Base-by-base conservation (phyloP, 2,888 invertebrate genomes). In the Sesia apiformis region DNA sequence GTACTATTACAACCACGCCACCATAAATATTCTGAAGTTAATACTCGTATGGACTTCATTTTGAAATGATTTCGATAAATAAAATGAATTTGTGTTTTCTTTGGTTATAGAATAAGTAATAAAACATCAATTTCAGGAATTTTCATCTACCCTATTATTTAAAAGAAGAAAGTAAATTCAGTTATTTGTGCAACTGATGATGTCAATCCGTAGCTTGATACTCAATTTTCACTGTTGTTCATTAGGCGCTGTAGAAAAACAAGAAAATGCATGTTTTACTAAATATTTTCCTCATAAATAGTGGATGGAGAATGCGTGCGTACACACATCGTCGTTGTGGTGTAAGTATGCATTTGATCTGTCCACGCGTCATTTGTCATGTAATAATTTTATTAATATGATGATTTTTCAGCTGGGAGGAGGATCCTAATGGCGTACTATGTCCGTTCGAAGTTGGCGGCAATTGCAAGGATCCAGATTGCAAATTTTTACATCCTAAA, bases 361-460 rank as follows among this genome's bases (percentile, higher is more conserved):
- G 63, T 78, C 76, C 76, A 75, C 74, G 60, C 53, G 38, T 5
- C 52, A 46, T 8, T 46, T 46, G 4, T 49, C 4, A 7, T 4
- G 8, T 59, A 58, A 60, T 62, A 55, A 60, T 42, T 58, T 46
- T 60, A 57, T 63, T 60, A 53, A 62, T 63, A 61, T 66, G 54
- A 65, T 61, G 54, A 61, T 63, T 46, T 46, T 90, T 71, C 86
- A 90, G 90, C 66, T 90, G 89, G 88, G 65, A 76, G 57, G 85
- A 76, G 51, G 90, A 90, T 63, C 87, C 87, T 57, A 86, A 90
- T 67, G 88, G 80, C 42, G 83, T 90, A 57, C 81, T 90, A 58
- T 90, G 90, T 65, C 90, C 89, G 51, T 90, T 83, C 74, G 90
- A 89, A 64, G 82, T 90, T 50, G 80, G 79, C 63, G 90, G 90